A percentile compares a stretch with the other conserved stretches of the same genome.
These are phyloP conservation scores for Pterobdella sp. DNA, from an alignment of 2,888 invertebrate species.

Conservation along the genomic window DNA sequence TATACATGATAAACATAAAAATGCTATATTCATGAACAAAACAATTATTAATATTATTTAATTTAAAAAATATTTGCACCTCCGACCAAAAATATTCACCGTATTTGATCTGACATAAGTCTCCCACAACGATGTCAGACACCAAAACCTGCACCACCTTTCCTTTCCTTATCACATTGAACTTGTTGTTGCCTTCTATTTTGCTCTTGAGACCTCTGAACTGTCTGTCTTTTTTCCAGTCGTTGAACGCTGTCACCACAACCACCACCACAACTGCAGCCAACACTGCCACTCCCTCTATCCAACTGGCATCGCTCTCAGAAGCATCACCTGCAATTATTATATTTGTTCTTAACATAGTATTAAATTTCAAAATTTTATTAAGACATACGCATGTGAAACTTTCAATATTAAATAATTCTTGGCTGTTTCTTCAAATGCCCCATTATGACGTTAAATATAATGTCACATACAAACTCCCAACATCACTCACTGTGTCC, in stretches of 20 bases:
- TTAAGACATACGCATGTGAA: no score
- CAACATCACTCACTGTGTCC: conserved; percentile 12
- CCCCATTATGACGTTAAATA: no score
- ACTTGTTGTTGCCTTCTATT: conserved; percentile 98
- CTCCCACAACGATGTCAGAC: conserved; percentile 93
- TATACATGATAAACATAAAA: no score
- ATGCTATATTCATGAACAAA: no score
- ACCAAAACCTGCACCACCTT: conserved; percentile 89
- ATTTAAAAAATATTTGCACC: no score
- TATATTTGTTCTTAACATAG: no score
- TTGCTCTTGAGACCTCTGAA: conserved; percentile 93
- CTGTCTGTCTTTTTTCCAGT: conserved; percentile 98
- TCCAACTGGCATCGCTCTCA: conserved; percentile 91
- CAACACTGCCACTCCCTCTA: conserved; percentile 96
- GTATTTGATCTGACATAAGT: conserved; percentile 78
- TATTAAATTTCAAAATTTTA: no score
- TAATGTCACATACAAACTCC: no score
- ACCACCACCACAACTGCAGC: conserved; percentile 98
- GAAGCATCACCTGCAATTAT: conserved; percentile 63
- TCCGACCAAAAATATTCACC: no score
- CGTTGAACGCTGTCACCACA: conserved; percentile 97
- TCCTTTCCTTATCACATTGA: conserved; percentile 79
- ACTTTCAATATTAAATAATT: neutral
- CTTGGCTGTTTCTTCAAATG: neutral
- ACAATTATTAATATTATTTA: no score